Base-by-base conservation (phyloP, 2,797 vertebrate genomes). In the Gastrophryne carolinensis region DNA sequence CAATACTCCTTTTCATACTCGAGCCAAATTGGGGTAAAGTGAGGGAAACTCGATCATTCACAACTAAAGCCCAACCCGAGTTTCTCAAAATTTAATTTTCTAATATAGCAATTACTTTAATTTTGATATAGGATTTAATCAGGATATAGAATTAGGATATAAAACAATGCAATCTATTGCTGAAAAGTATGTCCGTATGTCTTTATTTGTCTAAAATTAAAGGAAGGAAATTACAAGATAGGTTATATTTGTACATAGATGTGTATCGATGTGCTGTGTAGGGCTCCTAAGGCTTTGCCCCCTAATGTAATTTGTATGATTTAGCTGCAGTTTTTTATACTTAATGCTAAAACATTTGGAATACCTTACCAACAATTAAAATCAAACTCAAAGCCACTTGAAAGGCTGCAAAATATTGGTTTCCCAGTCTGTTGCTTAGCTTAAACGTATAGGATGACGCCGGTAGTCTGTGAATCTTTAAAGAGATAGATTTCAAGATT, bases 401-500 rank as follows among this genome's bases (percentile, higher is more conserved):
- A 11, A 27, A 68, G 61, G 29, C 56, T 80, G 75, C 83, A 81
- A 70, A 80, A 70, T 15, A 72, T 47, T 1, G 65, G 66, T 44
- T 84, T 85, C 57, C 27, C 47, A 0, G 68, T 64, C 56, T 41
- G 35, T 60, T 84, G 81, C 79, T 74, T 17, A 74, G 73, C 39
- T 80, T 80, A 37, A 80, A 10, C 2, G 37, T 24, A 19, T 79
- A 82, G 61, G 69, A 81, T 32, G 79, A 81, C 47, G 44, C 44
- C 44, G 77, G 78, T 69, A 84, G 79, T 69, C 64, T 81, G 57
- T 6, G 24, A 62, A 78, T 82, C 61, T 78, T 82, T 78, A 63
- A 74, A 56, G 58, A 64, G n/a, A 66, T 72, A 78, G 75, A 78
- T 78, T 72, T 66, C 61, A 49, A 72, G 75, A 72, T 78, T 72